A percentile compares a stretch with the other conserved stretches of the same genome.
Evolutionary conservation across 2,888 invertebrate species (phyloP).

Genomic region (Netelia melanura): DNA sequence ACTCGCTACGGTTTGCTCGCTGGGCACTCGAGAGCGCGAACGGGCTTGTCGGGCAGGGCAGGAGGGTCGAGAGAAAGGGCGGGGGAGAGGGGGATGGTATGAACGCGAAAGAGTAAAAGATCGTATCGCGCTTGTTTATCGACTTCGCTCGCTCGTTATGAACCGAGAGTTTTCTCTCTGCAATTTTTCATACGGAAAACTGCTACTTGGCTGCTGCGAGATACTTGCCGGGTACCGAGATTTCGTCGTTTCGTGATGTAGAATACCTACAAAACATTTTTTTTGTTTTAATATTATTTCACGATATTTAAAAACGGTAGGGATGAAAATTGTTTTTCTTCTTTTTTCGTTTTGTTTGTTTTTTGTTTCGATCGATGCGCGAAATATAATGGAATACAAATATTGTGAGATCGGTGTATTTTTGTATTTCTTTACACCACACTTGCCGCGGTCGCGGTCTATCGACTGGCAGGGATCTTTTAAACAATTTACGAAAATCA

Average conservation of each 20-base stretch:
- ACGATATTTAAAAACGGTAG: too few relatives aligned
- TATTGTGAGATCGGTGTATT: too few relatives aligned
- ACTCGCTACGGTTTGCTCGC: slow-evolving; percentile 67
- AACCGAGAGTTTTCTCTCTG: slow-evolving; percentile 62
- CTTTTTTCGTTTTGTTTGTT: too few relatives aligned
- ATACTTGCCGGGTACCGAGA: slow-evolving; percentile 26
- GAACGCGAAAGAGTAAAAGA: slow-evolving; percentile 68
- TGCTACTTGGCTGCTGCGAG: slow-evolving; percentile 22
- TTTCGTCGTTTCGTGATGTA: slow-evolving; percentile 24
- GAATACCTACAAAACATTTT: background rate
- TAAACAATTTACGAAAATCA: too few relatives aligned
- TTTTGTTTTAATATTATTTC: too few relatives aligned
- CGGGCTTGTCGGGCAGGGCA: background rate
- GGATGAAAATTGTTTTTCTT: too few relatives aligned
- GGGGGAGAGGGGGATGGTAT: background rate
- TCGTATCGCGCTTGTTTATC: slow-evolving; percentile 78
- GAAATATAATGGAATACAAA: too few relatives aligned
- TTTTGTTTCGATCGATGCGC: too few relatives aligned
- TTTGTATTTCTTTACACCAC: too few relatives aligned
- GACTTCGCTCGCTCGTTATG: slow-evolving; percentile 74
- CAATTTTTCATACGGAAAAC: slow-evolving; percentile 60
- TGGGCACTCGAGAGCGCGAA: slow-evolving; percentile 44
- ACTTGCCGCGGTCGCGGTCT: too few relatives aligned
- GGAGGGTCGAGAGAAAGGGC: slow-evolving; percentile 1
- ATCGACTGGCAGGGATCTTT: too few relatives aligned